A percentile compares a stretch with the other conserved stretches of the same genome.
Evolutionary conservation across 2,888 invertebrate genomes (phyloP).

Genomic region (Thecophora atra): DNA sequence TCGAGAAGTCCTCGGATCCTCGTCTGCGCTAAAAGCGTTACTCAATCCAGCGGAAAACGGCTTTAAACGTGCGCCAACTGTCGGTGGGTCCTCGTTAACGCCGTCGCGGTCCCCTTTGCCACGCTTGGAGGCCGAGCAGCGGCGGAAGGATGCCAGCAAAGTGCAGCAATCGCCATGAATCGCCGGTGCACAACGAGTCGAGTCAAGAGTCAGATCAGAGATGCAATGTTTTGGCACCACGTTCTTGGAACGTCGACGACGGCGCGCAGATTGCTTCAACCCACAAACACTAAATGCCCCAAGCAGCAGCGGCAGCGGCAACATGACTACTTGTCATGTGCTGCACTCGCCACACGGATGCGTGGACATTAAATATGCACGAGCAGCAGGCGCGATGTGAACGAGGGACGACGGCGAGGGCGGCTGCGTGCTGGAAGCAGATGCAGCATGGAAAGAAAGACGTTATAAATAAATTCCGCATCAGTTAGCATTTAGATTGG

Average conservation of each 20-base stretch:
- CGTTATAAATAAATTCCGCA: conserved; percentile 40
- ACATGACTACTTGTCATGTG: conserved; percentile 34
- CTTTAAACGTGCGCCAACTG: too few species aligned
- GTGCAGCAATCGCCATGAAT: conserved; percentile 10
- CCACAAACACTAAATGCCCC: conserved; percentile 7
- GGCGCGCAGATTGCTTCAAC: conserved; percentile 2
- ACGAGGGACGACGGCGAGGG: conserved; percentile 26
- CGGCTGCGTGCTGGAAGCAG: not conserved
- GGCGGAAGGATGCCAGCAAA: not conserved
- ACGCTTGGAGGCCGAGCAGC: too few species aligned
- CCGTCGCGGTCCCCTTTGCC: too few species aligned
- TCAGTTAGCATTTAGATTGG: conserved; percentile 40
- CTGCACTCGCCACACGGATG: conserved; percentile 35
- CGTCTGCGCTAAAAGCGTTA: too few species aligned
- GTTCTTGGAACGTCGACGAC: conserved; percentile 10
- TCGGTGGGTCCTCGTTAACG: conserved; percentile 15
- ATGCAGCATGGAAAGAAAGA: conserved; percentile 29
- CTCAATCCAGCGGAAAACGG: too few species aligned
- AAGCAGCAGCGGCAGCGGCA: conserved; percentile 13
- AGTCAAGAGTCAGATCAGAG: conserved; percentile 33
- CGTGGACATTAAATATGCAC: conserved; percentile 41
- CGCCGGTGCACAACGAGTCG: conserved; percentile 5
- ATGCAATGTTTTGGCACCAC: conserved; percentile 34
- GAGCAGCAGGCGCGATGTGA: conserved; percentile 21
- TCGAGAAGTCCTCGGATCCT: too few species aligned